These are phyloP conservation scores for Ceratitis capitata DNA, from an alignment of 1,140 invertebrate species.

Conservation along the genomic window DNA sequence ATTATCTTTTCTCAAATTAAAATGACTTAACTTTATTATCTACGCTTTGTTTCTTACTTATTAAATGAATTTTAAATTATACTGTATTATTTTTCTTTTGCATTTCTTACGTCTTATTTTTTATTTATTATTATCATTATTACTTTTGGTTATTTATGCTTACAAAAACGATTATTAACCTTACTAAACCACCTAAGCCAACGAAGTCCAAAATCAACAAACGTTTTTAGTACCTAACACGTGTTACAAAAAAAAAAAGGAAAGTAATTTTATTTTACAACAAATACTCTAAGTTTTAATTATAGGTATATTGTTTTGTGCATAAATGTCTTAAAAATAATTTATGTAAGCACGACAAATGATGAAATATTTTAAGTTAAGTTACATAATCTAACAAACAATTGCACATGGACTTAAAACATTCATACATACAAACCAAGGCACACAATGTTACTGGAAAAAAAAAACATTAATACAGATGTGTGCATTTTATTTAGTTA, in stretches of 20 bases:
- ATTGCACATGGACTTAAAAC: background rate
- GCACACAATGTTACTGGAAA: background rate
- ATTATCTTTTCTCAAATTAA: too few species aligned
- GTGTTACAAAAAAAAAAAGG: background rate
- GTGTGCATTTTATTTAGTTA: slow-evolving; percentile 1
- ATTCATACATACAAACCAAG: background rate
- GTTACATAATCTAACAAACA: background rate
- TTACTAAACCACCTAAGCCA: background rate
- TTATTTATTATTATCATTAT: background rate
- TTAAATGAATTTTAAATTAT: background rate
- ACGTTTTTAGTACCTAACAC: background rate
- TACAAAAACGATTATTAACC: background rate
- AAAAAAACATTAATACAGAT: background rate
- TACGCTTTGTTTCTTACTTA: background rate
- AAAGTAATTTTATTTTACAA: background rate
- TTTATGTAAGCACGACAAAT: background rate
- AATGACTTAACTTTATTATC: background rate
- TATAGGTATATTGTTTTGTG: background rate
- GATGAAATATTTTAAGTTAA: background rate
- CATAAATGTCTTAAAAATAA: background rate
- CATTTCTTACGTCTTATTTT: background rate
- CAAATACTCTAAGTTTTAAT: background rate
- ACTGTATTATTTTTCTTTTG: too few species aligned
- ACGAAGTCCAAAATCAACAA: background rate
- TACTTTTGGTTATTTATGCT: background rate